Evolutionary conservation across 2,797 vertebrate genomes (phyloP), one percentile per base, ranked within the genome.

Genomic region (Mormyrops attenuatus): DNA sequence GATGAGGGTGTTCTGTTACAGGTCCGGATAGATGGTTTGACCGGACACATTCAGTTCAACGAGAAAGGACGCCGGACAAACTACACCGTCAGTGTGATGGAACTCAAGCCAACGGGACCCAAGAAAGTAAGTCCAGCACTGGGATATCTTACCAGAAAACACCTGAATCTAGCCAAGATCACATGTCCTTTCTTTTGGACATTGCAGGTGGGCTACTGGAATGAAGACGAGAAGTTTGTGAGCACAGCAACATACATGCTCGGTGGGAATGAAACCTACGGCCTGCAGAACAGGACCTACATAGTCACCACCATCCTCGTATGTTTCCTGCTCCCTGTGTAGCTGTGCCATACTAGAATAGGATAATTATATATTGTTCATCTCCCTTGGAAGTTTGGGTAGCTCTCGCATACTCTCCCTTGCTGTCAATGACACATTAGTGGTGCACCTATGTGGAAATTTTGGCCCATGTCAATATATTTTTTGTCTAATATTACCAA

Each of bases 261-360:
- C 91, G 95, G 96, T 0, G 97, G 95, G 90, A 99, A 99, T 0
- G 98, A 98, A 9, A 97, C 97, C 1, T 96, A 95, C 2, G 97
- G 96, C 87, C 96, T 99, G 63, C 97, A 98, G 94, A 99, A 99
- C 93, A 96, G 97, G 89, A 99, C 98, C 0, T 99, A 99, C 93
- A 99, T 99, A 34, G 98, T 99, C 91, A 99, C 98, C 13, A 99
- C 99, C 0, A 99, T 99, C 93, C 93, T 99, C 93, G 99, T 99
- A 95, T 96, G 97, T 96, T 4, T 26, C 30, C 17, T 4, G 4
- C 1, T 53, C 3, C n/a, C 7, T 50, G 26, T 15, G 22, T 52
- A 9, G 41, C 77, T 82, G 7, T 82, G 4, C 38, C 34, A 22
- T 47, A 44, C 3, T 82, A 47, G 17, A 47, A 47, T 5, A 49